A percentile compares a stretch with the other conserved stretches of the same genome.
Evolutionary conservation across 2,797 vertebrate species (phyloP).

Genomic region (Chloroceryle amazona): DNA sequence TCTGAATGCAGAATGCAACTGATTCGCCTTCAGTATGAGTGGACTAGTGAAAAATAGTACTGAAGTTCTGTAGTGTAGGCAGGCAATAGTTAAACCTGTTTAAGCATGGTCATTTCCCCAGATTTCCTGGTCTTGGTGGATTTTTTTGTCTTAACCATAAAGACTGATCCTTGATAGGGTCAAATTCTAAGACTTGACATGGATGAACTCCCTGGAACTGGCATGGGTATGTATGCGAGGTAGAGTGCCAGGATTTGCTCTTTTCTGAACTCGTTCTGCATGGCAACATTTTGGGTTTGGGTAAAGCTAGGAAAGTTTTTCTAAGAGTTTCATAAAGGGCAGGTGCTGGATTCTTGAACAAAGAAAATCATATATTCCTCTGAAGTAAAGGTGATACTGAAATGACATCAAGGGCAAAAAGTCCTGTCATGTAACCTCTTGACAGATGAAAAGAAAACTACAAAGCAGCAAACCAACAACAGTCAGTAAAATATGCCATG

Average conservation of each 20-base stretch:
- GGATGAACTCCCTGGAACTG: neutral
- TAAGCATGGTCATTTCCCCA: neutral
- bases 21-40: fast-evolving
- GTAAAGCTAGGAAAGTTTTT: constrained; percentile 18
- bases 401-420: constrained; percentile 57
- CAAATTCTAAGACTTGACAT: neutral
- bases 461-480: constrained; percentile 46
- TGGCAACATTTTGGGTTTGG: constrained; percentile 1
- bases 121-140: neutral
- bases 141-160: neutral
- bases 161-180: neutral
- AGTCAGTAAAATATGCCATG: constrained; percentile 60
- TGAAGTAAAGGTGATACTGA: constrained; percentile 60
- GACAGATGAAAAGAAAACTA: constrained; percentile 72
- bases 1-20: neutral
- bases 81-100: neutral
- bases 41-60: neutral
- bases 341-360: constrained; percentile 38
- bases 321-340: neutral
- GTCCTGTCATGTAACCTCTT: constrained; percentile 68
- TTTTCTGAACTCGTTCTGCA: neutral
- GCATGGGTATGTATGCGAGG: neutral
- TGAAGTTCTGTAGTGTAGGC: neutral
- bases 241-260: neutral
- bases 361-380: constrained; percentile 40